phyloP scores from a whole-genome alignment of 2,888 invertebrate genomes.

The Cryptus armator region DNA sequence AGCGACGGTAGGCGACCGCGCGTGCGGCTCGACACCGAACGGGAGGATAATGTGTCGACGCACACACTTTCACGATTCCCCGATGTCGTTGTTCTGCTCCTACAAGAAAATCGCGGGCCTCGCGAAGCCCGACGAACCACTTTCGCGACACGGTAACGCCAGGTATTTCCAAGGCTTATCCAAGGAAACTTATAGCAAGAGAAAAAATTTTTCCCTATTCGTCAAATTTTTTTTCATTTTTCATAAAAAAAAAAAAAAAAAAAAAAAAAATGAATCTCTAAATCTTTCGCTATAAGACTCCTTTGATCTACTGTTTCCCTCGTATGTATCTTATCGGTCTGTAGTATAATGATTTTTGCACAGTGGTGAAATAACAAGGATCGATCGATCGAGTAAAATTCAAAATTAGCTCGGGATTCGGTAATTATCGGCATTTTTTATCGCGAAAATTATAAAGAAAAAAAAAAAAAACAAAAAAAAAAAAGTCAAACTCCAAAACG shows the following conservation, averaged over 20 bases:
- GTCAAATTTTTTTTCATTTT: neutral
- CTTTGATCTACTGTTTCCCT: conserved; percentile 7
- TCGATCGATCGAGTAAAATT: conserved; percentile 47
- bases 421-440: neutral
- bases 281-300: conserved; percentile 44
- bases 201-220: neutral
- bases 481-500: too few relatives aligned
- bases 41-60: conserved; percentile 34
- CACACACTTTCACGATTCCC: conserved; percentile 40
- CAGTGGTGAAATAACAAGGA: conserved; percentile 35
- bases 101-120: conserved; percentile 5
- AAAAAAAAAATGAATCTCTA: neutral
- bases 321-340: conserved; percentile 30
- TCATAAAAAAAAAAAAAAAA: neutral
- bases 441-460: neutral
- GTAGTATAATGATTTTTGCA: conserved; percentile 5
- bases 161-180: conserved; percentile 46
- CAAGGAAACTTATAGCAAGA: conserved; percentile 17
- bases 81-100: conserved; percentile 37
- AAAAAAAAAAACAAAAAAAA: too few relatives aligned
- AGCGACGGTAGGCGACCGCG: conserved; percentile 26
- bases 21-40: conserved; percentile 16
- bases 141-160: conserved; percentile 38
- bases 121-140: conserved; percentile 15
- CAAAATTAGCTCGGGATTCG: neutral